phyloP scores from a whole-genome alignment of 2,113 vertebrate genomes.

The Argyrosomus japonicus region DNA sequence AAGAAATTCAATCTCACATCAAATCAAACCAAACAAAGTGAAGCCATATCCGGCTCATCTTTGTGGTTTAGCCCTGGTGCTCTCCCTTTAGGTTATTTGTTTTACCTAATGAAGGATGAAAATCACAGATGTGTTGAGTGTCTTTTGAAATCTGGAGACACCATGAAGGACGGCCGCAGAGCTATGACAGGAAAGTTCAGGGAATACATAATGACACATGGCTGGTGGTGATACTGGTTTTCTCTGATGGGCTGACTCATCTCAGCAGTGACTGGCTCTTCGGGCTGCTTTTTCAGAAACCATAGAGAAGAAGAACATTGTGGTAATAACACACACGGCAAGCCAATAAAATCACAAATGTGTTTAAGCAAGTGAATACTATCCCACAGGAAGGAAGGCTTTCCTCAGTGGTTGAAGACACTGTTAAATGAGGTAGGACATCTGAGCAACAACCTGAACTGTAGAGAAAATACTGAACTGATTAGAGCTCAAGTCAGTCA shows the following conservation, averaged over 20 bases:
- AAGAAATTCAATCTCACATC: conserved; percentile 65
- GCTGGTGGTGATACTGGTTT: conserved; percentile 59
- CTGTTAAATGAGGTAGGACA: conserved; percentile 33
- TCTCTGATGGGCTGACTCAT: conserved; percentile 67
- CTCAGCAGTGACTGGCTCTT: conserved; percentile 39
- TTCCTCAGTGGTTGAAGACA: conserved; percentile 31
- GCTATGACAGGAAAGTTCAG: conserved; percentile 30
- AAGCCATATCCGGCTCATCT: conserved; percentile 48
- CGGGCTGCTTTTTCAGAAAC: conserved; percentile 33
- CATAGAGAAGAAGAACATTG: conserved; percentile 50
- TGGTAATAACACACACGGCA: conserved; percentile 48
- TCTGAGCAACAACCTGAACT: conserved; percentile 17
- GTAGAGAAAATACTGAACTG: conserved; percentile 6
- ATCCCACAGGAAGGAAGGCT: conserved; percentile 55
- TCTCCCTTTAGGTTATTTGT: conserved; percentile 65
- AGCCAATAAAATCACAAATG: conserved; percentile 56
- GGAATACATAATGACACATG: conserved; percentile 62
- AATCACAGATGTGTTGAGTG: conserved; percentile 64
- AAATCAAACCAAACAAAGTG: conserved; percentile 54
- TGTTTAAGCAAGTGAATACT: conserved; percentile 46
- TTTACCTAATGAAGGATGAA: conserved; percentile 56
- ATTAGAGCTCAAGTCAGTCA: background rate
- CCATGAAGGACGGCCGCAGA: conserved; percentile 17
- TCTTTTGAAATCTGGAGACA: conserved; percentile 42
- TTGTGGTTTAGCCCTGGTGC: conserved; percentile 19